phyloP scores from a whole-genome alignment of 2,888 invertebrate species.

The Chaitophorus viminalis region DNA sequence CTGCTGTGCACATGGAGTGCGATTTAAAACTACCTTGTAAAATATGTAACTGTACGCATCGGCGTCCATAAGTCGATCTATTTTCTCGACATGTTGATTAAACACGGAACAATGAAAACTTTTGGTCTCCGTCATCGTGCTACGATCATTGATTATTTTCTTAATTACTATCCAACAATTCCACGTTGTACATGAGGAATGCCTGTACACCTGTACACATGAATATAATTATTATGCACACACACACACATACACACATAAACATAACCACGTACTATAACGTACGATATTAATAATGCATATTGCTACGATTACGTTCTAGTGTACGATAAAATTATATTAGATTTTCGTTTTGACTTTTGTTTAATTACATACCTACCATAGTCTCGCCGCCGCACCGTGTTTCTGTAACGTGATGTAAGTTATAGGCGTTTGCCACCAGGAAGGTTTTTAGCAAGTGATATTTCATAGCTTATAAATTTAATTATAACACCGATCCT shows the following conservation, averaged over 20 bases:
- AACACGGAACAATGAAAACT: too few relatives aligned
- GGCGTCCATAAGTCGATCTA: too few relatives aligned
- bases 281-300: too few relatives aligned
- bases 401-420: background rate
- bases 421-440: background rate
- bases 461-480: constrained; percentile 5
- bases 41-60: too few relatives aligned
- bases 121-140: too few relatives aligned
- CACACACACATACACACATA: background rate
- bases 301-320: background rate
- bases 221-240: background rate
- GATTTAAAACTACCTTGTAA: too few relatives aligned
- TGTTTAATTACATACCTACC: constrained; percentile 1
- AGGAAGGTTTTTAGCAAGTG: background rate
- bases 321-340: background rate
- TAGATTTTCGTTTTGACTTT: background rate
- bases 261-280: background rate
- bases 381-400: background rate
- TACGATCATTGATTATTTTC: too few relatives aligned
- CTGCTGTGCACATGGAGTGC: too few relatives aligned
- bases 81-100: too few relatives aligned
- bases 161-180: too few relatives aligned
- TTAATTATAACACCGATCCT: background rate
- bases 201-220: too few relatives aligned
- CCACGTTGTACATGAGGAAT: too few relatives aligned